phyloP scores from a whole-genome alignment of 2,113 vertebrate species.

The Pipra filicauda region DNA sequence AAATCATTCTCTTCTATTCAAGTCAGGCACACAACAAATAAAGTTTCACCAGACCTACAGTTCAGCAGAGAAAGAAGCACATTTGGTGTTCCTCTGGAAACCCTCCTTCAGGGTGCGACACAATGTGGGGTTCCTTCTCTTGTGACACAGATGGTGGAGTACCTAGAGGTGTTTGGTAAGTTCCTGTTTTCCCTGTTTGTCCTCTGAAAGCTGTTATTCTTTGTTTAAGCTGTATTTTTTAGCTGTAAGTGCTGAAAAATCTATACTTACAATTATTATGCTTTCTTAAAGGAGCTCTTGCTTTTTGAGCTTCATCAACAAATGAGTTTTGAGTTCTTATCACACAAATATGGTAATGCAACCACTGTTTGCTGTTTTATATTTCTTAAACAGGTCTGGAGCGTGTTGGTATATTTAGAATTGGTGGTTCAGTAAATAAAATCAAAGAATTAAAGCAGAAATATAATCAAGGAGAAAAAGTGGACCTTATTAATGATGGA shows the following conservation, averaged over 20 bases:
- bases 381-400: conserved; percentile 70
- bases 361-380: background rate
- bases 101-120: conserved; percentile 14
- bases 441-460: conserved; percentile 71
- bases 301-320: background rate
- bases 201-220: background rate
- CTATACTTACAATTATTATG: background rate
- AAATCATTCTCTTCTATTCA: conserved; percentile 51
- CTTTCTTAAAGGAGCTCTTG: background rate
- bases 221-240: background rate
- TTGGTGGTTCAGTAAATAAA: conserved; percentile 74
- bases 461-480: conserved; percentile 72
- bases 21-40: conserved; percentile 40
- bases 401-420: conserved; percentile 74
- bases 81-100: conserved; percentile 75
- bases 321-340: background rate
- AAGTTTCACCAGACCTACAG: conserved; percentile 29
- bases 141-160: conserved; percentile 77
- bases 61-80: background rate
- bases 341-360: background rate
- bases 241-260: background rate
- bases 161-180: conserved; percentile 76
- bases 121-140: conserved; percentile 66
- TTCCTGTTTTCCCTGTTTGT: background rate
- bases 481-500: conserved; percentile 72